Evolutionary conservation across 2,888 invertebrate species (phyloP).

Genomic region (Trachelus iudaicus): DNA sequence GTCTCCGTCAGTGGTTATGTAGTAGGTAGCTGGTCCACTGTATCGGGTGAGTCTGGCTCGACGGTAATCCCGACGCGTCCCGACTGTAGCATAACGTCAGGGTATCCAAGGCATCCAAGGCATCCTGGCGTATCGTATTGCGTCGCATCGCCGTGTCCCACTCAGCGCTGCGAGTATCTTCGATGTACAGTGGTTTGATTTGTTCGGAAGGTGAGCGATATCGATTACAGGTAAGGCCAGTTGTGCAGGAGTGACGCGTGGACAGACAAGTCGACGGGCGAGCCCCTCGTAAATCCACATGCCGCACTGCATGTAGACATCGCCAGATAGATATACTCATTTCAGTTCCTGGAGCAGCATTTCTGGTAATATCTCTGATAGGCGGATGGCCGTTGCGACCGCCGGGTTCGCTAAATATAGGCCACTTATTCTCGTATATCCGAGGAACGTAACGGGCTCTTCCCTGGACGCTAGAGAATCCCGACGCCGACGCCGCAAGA

Average conservation of each 20-base stretch:
- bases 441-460: not conserved
- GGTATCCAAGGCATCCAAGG: too few relatives aligned
- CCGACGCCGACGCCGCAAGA: not conserved
- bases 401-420: not conserved
- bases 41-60: not conserved
- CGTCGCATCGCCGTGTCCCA: not conserved
- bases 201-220: slow-evolving; percentile 29
- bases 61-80: not conserved
- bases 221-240: slow-evolving; percentile 52
- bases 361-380: not conserved
- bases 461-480: not conserved
- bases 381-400: not conserved
- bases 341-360: not conserved
- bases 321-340: not conserved
- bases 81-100: not conserved
- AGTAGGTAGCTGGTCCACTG: not conserved
- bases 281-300: not conserved
- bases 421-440: not conserved
- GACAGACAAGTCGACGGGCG: slow-evolving; percentile 8
- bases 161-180: not conserved
- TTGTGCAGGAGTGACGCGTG: slow-evolving; percentile 27
- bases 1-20: not conserved
- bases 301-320: not conserved
- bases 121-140: not conserved
- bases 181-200: not conserved